Evolutionary conservation across 2,888 invertebrate genomes (phyloP), one percentile per base, ranked within the genome.

Genomic region (Petrolisthes cinctipes): DNA sequence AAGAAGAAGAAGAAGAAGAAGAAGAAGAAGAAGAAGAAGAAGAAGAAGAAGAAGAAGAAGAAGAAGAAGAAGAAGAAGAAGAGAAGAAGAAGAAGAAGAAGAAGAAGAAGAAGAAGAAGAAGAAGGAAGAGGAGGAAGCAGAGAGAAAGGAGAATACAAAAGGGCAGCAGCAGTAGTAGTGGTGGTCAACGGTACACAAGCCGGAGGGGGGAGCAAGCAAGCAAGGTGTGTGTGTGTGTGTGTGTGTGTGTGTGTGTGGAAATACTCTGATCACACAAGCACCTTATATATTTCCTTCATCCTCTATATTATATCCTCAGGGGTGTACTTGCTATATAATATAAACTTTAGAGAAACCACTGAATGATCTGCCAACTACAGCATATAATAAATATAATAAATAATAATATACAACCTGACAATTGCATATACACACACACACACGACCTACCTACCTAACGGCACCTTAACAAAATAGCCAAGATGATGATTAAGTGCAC

Each of bases 381-480:
- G 37, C 37, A 37, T 37, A 37, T 37, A n/a, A n/a, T n/a, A n/a
- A n/a, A n/a, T n/a, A n/a, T n/a, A n/a, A n/a, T n/a, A n/a, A n/a
- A n/a, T n/a, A n/a, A n/a, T n/a, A n/a, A 37, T 37, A 37, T 37
- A 37, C 37, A 37, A 37, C 37, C 37, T 37, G 37, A 37, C 0
- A 37, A 37, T 37, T 37, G 37, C 37, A 37, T 37, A 37, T 37
- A 53, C 78, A 54, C 76, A 76, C 76, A 76, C 76, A 11, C 51
- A 76, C 76, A 76, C 14, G 75, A 75, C 75, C 75, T 75, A 37
- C 75, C 75, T 75, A 37, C 6, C 37, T 37, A 37, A 37, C 37
- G 37, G 37, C 37, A 37, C 37, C 37, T 37, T 37, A 1, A 37
- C 0, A 0, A 37, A 37, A 37, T 37, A 37, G 37, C 37, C 37